phyloP scores from a whole-genome alignment of 1,140 invertebrate species.

The Thaumatotibia leucotreta region DNA sequence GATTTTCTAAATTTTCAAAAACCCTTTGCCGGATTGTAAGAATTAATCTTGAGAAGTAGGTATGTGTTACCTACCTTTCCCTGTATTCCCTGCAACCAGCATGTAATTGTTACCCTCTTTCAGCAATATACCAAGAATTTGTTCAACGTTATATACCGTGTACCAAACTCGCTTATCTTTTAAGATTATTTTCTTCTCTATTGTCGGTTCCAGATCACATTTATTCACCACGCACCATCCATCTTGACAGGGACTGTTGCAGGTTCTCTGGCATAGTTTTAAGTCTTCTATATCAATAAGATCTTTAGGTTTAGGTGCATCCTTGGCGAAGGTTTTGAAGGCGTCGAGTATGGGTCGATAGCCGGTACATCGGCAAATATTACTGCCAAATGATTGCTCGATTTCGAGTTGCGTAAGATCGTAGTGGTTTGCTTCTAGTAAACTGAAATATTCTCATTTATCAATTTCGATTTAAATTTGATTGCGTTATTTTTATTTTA shows the following conservation, averaged over 20 bases:
- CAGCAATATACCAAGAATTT: conserved; percentile 39
- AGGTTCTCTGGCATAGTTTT: conserved; percentile 34
- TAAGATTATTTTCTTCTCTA: conserved; percentile 30
- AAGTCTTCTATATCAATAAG: conserved; percentile 42
- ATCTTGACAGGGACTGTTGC: conserved; percentile 28
- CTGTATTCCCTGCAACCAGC: conserved; percentile 7
- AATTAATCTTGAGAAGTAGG: no score
- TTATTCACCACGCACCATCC: conserved; percentile 44
- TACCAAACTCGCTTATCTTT: conserved; percentile 48
- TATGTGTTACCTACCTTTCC: no score
- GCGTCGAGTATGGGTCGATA: conserved; percentile 89
- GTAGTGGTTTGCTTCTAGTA: conserved; percentile 29
- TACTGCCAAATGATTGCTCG: conserved; percentile 84
- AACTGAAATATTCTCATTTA: conserved; percentile 55
- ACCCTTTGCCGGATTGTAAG: no score
- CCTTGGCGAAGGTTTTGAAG: conserved; percentile 82
- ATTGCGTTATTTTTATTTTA: no score
- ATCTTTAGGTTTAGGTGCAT: conserved; percentile 47
- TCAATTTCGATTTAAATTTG: no score
- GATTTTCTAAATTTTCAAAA: neutral
- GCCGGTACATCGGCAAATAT: conserved; percentile 90
- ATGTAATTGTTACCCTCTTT: conserved; percentile 19
- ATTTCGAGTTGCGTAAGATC: conserved; percentile 79
- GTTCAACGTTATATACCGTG: conserved; percentile 31
- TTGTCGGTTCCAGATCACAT: conserved; percentile 7